Evolutionary conservation across 2,888 invertebrate genomes (phyloP).

Genomic region (Cephus pygmeus): DNA sequence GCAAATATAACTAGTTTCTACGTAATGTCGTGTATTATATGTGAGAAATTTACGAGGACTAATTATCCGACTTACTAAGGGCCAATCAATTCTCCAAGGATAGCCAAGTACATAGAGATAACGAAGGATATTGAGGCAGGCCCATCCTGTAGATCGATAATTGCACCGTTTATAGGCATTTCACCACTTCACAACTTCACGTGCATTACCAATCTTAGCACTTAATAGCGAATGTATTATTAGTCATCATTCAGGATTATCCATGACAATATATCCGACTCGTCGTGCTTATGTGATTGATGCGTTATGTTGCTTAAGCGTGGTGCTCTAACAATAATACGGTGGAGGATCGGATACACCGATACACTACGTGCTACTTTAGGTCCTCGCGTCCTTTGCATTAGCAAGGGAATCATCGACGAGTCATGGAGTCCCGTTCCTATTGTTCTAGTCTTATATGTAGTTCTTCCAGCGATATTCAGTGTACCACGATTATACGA

Average conservation of each 20-base stretch:
- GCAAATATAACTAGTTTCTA: too few relatives aligned
- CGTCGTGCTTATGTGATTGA: conserved; percentile 47
- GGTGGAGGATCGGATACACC: conserved; percentile 47
- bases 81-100: too few relatives aligned
- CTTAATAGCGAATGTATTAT: conserved; percentile 13
- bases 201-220: conserved; percentile 34
- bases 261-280: not conserved
- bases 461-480: not conserved
- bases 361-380: not conserved
- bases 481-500: not conserved
- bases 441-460: not conserved
- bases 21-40: not conserved
- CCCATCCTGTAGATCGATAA: not conserved
- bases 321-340: conserved; percentile 48
- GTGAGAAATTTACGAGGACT: not conserved
- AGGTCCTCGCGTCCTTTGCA: not conserved
- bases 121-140: conserved; percentile 5
- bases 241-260: not conserved
- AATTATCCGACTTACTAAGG: not conserved
- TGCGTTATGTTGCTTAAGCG: conserved; percentile 49
- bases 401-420: not conserved
- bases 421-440: not conserved
- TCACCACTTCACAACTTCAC: conserved; percentile 21
- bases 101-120: too few relatives aligned
- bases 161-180: not conserved